Evolutionary conservation across 2,888 invertebrate genomes (phyloP).

Genomic region (Trimorus sp.): DNA sequence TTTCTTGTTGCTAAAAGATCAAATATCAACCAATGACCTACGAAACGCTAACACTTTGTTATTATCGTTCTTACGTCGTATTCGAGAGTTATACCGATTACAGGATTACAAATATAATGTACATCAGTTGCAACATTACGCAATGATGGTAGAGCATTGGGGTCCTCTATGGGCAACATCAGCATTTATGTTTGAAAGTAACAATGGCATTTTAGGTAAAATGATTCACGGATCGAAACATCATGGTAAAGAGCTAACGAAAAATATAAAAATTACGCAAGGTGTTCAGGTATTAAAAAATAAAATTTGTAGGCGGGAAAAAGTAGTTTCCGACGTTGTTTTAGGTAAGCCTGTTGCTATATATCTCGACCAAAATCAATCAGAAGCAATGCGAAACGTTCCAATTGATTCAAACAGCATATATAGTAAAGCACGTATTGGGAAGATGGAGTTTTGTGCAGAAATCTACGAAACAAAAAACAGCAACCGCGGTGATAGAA

Average conservation of each 20-base stretch:
- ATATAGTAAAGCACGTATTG: neutral
- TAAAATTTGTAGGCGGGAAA: neutral
- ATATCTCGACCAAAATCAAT: neutral
- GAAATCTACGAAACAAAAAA: conserved; percentile 7
- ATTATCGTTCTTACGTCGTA: conserved; percentile 61
- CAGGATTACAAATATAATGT: conserved; percentile 66
- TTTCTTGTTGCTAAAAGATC: conserved; percentile 10
- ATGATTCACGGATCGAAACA: conserved; percentile 22
- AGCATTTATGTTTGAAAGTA: conserved; percentile 22
- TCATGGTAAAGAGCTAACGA: conserved; percentile 13
- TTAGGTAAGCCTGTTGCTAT: neutral
- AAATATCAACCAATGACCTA: neutral
- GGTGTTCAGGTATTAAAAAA: conserved; percentile 7
- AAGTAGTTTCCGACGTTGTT: neutral
- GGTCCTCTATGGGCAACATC: conserved; percentile 24
- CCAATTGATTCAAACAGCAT: neutral
- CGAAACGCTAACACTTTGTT: conserved; percentile 50
- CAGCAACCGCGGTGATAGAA: neutral
- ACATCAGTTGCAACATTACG: conserved; percentile 55
- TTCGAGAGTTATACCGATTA: conserved; percentile 46
- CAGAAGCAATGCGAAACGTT: neutral
- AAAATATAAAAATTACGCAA: neutral
- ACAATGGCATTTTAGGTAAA: conserved; percentile 9
- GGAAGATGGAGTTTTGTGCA: neutral
- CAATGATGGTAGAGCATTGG: conserved; percentile 1